These are phyloP conservation scores for Dipodomys ordii DNA, from an alignment of 2,113 vertebrate species.

Conservation along the genomic window DNA sequence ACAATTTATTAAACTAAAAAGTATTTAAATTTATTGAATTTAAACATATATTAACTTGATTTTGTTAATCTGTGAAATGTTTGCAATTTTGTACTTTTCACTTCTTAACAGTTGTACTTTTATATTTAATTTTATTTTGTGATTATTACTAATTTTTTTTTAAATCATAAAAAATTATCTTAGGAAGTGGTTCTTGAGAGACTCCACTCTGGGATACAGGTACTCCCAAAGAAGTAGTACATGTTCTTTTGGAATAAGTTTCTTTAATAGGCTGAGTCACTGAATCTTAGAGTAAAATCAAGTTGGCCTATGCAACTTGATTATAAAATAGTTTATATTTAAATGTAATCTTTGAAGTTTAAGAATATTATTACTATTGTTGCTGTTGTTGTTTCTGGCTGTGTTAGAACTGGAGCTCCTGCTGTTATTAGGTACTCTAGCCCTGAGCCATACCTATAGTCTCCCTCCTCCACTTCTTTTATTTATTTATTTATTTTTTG, in stretches of 20 bases:
- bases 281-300: slow-evolving; percentile 35
- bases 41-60: neutral
- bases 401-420: too few species aligned
- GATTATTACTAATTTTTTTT: neutral
- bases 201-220: neutral
- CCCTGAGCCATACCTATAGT: too few species aligned
- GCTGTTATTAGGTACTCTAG: too few species aligned
- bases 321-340: slow-evolving; percentile 49
- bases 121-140: neutral
- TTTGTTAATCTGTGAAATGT: slow-evolving; percentile 7
- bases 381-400: too few species aligned
- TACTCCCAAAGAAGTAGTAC: neutral
- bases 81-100: slow-evolving; percentile 46
- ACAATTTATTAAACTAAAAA: slow-evolving; percentile 29
- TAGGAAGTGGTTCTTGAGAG: neutral
- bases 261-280: neutral
- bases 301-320: neutral
- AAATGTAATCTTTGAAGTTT: neutral
- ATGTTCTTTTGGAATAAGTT: slow-evolving; percentile 46
- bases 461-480: too few species aligned
- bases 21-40: too few species aligned
- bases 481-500: too few species aligned
- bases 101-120: neutral
- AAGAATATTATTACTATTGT: neutral
- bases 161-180: neutral